Evolutionary conservation across 2,888 invertebrate genomes (phyloP), one percentile per base, ranked within the genome.

Genomic region (Xylota sylvarum): DNA sequence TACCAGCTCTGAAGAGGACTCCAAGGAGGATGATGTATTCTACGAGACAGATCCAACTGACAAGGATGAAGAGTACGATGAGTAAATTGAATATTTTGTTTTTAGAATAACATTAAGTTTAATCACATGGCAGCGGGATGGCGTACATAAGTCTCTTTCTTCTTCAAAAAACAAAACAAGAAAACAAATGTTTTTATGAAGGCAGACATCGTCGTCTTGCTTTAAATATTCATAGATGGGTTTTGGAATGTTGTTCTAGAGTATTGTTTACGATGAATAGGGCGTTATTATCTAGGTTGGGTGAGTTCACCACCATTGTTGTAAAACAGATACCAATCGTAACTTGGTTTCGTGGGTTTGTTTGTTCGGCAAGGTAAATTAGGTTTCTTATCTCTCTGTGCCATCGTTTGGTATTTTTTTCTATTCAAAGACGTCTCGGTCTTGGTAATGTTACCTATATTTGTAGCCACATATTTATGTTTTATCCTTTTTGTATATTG

Each of bases 1-100:
- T 88, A 90, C 90, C 72, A 90, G 89, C 83, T 90, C 90, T 69
- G 90, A 88, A 62, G 91, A 90, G 87, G 90, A 90, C 80, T 91
- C 91, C 77, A 94, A 94, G 88, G 95, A 95, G 88, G 95, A 95
- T 89, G 95, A 95, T 89, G 95, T 96, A 73, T 96, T 96, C 91
- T 96, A 96, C 90, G 96, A 96, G 90, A 95, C 95, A 89, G 95
- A 95, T 90, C 94, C 95, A 65, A 95, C 95, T 89, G 95, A 95
- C 89, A 94, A 94, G 89, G 93, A 94, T 46, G 95, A 95, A 89
- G 95, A 95, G 89, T 94, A 95, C 88, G 95, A 94, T 91, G 95
- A 94, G 91, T 90, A 90, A 89, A 86, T 81, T 77, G 67, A 73
- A 84, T 52, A 60, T 91, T 90, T 80, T 32, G 52, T 67, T 48